phyloP scores from a whole-genome alignment of 1,140 invertebrate species.

The Marisa cornuarietis region DNA sequence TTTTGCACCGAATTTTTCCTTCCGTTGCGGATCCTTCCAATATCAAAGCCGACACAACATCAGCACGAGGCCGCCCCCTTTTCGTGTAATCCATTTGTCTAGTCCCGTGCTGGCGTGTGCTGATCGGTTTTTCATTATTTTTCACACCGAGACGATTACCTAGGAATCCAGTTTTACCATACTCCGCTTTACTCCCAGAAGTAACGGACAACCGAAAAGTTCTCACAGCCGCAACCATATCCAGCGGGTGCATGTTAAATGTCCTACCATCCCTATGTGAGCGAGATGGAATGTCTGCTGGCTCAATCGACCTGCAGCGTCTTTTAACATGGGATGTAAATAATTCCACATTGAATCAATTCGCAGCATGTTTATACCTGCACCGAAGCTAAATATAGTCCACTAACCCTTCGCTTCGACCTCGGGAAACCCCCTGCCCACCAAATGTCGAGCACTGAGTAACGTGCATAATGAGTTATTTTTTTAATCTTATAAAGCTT shows the following conservation, averaged over 20 bases:
- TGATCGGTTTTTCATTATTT: not conserved
- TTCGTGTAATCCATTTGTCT: conserved; percentile 29
- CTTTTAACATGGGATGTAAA: conserved; percentile 21
- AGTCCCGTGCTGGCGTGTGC: not conserved
- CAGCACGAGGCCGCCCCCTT: conserved; percentile 77
- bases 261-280: not conserved
- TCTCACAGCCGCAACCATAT: conserved; percentile 23
- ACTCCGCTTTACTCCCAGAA: not conserved
- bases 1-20: conserved; percentile 79
- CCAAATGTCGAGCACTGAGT: not conserved
- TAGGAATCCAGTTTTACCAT: not conserved
- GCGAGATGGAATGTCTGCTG: not conserved
- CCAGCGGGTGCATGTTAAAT: conserved; percentile 39
- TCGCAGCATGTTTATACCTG: conserved; percentile 14
- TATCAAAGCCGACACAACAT: conserved; percentile 77
- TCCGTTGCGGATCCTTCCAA: conserved; percentile 77
- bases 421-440: not conserved
- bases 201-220: not conserved
- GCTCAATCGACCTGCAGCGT: not conserved
- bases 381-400: conserved; percentile 18
- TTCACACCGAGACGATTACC: not conserved
- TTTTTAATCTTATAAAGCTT: not conserved
- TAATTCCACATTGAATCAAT: conserved; percentile 13
- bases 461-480: not conserved
- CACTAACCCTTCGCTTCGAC: not conserved